Evolutionary conservation across 2,113 vertebrate genomes (phyloP).

Genomic region (Vidua macroura): DNA sequence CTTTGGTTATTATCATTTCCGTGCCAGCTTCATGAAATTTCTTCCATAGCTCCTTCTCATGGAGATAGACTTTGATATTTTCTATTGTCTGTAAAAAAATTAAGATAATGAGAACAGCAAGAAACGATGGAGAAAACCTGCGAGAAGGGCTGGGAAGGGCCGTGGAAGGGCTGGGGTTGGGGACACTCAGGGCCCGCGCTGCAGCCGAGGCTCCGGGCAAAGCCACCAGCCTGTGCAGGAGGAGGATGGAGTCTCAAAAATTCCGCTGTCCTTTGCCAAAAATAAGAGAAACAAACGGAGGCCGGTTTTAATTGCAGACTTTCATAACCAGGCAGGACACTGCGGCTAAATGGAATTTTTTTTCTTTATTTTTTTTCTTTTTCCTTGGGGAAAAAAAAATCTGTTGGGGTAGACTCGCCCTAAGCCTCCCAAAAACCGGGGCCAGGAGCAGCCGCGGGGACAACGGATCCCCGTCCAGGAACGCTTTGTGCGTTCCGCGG

Average conservation of each 20-base stretch:
- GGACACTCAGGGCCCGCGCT: not conserved
- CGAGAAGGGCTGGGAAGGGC: not conserved
- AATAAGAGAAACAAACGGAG: not conserved
- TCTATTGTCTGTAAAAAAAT: constrained; percentile 83
- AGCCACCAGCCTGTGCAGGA: not conserved
- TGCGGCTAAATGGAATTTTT: not conserved
- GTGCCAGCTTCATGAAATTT: constrained; percentile 96
- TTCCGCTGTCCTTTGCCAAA: constrained; percentile 1
- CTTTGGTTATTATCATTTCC: constrained; percentile 99
- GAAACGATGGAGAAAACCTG: not conserved
- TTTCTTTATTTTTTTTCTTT: not conserved
- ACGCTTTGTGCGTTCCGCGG: not conserved
- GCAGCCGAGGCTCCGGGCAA: accelerated
- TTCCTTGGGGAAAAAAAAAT: not conserved
- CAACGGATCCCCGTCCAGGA: accelerated
- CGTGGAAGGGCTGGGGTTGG: accelerated
- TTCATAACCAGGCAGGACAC: not conserved
- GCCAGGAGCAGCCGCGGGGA: not conserved
- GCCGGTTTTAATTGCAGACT: not conserved
- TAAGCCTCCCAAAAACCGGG: not conserved
- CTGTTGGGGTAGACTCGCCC: not conserved
- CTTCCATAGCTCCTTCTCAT: constrained; percentile 97
- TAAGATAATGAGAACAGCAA: not conserved
- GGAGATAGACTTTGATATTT: constrained; percentile 95
- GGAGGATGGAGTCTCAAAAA: not conserved